Percentiles rank a stretch among this genome's conserved stretches.
phyloP scores from a whole-genome alignment of 2,797 vertebrate genomes.

The Arnoldichthys spilopterus region DNA sequence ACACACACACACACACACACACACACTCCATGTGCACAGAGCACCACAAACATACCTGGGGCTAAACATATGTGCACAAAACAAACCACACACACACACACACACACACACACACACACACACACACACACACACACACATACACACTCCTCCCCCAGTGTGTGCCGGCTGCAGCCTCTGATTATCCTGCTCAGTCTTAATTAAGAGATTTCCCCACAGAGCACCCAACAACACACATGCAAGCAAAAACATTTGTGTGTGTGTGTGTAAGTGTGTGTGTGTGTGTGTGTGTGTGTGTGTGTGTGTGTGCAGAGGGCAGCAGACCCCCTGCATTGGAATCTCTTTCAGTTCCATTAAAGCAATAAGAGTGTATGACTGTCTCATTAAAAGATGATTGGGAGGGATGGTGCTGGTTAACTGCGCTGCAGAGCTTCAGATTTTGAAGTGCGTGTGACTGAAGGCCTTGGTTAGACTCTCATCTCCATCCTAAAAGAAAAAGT shows the following conservation, averaged over 20 bases:
- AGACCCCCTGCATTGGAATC: constrained; percentile 20
- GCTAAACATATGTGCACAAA: background rate
- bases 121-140: background rate
- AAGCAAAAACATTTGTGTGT: background rate
- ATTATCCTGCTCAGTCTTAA: constrained; percentile 51
- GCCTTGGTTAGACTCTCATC: background rate
- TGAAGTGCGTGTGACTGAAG: background rate
- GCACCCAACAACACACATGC: background rate
- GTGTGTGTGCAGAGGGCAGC: background rate
- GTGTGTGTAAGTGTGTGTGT: constrained; percentile 19
- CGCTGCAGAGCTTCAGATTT: background rate
- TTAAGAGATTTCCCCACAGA: constrained; percentile 49
- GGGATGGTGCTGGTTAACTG: background rate
- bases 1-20: background rate
- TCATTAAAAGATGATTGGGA: constrained; percentile 1
- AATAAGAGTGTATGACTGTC: background rate
- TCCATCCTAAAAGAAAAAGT: too few relatives aligned
- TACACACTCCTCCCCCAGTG: constrained; percentile 6
- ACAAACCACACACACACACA: constrained; percentile 24
- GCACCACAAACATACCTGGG: too few relatives aligned
- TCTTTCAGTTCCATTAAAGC: background rate
- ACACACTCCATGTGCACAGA: background rate
- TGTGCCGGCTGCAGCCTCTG: constrained; percentile 43
- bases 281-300: constrained; percentile 15
- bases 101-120: constrained; percentile 6